Percentiles rank a stretch among this genome's conserved stretches.
These are phyloP conservation scores for Agapornis canus DNA, from an alignment of 2,797 vertebrate species.

Conservation along the genomic window DNA sequence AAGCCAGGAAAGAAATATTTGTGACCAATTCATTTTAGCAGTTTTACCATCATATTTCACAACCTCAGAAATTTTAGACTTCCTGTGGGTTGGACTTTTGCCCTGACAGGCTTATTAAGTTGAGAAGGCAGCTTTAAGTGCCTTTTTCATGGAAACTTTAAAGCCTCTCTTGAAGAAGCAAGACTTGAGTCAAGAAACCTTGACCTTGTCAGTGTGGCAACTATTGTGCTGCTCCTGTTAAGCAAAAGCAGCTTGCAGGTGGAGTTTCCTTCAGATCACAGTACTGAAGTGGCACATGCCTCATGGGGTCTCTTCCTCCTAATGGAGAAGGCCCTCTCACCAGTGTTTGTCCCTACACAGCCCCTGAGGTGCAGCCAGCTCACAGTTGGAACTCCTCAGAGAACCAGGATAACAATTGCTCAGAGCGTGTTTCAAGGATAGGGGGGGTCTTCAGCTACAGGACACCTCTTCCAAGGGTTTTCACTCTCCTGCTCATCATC, in stretches of 20 bases:
- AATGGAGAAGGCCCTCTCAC: background rate
- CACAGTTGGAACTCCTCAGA: background rate
- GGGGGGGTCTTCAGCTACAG: background rate
- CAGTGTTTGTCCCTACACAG: background rate
- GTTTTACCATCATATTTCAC: slow-evolving; percentile 60
- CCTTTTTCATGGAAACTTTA: slow-evolving; percentile 38
- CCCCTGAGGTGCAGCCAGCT: background rate
- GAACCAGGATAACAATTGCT: background rate
- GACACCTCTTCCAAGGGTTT: background rate
- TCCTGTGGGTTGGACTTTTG: slow-evolving; percentile 63
- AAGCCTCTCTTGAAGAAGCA: background rate
- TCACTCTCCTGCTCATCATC: background rate
- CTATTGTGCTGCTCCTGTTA: background rate
- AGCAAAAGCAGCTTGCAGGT: background rate
- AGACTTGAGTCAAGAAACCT: background rate
- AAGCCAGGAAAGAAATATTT: slow-evolving; percentile 55
- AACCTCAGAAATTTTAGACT: slow-evolving; percentile 66
- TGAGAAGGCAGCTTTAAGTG: slow-evolving; percentile 39
- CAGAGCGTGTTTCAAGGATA: background rate
- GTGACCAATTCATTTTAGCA: slow-evolving; percentile 56
- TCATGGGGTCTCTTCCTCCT: background rate
- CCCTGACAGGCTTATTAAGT: slow-evolving; percentile 43
- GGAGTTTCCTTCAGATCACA: background rate
- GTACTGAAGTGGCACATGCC: background rate
- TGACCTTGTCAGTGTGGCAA: background rate